These are phyloP conservation scores for Ricordea florida DNA, from an alignment of 92 coral and sea anemone genomes.

Conservation along the genomic window DNA sequence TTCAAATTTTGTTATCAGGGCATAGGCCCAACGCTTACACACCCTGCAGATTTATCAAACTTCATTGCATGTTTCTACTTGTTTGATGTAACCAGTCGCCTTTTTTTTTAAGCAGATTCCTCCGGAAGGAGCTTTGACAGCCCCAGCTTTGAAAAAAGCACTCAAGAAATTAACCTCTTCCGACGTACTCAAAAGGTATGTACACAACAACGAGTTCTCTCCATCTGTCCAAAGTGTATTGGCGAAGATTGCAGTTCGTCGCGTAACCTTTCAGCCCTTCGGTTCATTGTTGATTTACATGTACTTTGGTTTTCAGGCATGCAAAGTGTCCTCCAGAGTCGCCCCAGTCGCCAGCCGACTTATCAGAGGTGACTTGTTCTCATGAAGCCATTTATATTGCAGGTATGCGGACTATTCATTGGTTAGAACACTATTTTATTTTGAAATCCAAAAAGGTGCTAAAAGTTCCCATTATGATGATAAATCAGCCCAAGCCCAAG, in stretches of 20 bases:
- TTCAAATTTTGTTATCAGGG: background rate
- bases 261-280: background rate
- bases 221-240: too few relatives aligned
- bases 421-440: too few relatives aligned
- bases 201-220: too few relatives aligned
- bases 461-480: too few relatives aligned
- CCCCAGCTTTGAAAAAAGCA: constrained; percentile 59
- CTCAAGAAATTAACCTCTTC: constrained; percentile 60
- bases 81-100: too few relatives aligned
- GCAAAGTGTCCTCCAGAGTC: constrained; percentile 39
- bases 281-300: too few relatives aligned
- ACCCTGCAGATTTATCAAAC: too few relatives aligned
- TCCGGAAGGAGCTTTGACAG: constrained; percentile 41
- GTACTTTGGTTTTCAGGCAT: background rate
- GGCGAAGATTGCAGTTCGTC: background rate
- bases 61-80: too few relatives aligned
- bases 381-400: constrained; percentile 74
- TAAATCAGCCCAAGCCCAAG: too few relatives aligned
- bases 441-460: too few relatives aligned
- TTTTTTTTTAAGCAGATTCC: background rate
- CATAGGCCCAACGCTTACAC: too few relatives aligned
- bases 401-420: too few relatives aligned
- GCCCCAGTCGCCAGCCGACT: background rate
- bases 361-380: constrained; percentile 53
- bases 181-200: constrained; percentile 72